Conservation (phyloP, 2,113 vertebrate species). For the Dromaius novaehollandiae region DNA sequence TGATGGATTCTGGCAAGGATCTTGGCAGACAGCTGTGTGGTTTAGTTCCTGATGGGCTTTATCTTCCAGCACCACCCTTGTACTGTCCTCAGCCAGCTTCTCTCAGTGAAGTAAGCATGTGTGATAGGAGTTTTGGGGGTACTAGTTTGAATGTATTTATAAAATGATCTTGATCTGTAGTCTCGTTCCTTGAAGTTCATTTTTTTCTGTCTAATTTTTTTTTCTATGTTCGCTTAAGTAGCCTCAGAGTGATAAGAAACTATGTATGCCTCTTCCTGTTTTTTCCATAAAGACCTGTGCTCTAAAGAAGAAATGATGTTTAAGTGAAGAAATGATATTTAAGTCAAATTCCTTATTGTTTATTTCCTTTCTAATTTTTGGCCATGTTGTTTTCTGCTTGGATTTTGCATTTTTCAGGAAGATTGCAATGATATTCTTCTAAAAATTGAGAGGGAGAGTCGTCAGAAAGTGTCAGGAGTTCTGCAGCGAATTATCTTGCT, state of each 20-base stretch:
- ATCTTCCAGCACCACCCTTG: conserved; percentile 94
- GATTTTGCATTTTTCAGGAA: conserved; percentile 78
- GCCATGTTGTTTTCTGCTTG: background rate
- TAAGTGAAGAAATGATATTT: background rate
- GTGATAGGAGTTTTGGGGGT: background rate
- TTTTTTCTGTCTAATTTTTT: background rate
- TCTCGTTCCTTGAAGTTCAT: background rate
- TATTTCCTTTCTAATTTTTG: background rate
- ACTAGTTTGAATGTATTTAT: background rate
- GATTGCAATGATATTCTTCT: conserved; percentile 69
- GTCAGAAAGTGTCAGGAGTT: conserved; percentile 86
- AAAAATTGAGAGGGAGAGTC: conserved; percentile 78
- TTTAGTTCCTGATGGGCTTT: conserved; percentile 84
- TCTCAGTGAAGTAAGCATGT: conserved; percentile 82
- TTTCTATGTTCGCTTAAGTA: background rate
- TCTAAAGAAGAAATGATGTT: background rate
- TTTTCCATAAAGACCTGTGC: fast-evolving
- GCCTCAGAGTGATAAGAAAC: background rate
- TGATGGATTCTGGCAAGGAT: conserved; percentile 85
- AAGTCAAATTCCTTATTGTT: background rate
- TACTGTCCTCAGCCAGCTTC: conserved; percentile 94
- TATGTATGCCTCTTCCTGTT: background rate
- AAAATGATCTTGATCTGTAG: background rate
- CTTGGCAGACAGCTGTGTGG: conserved; percentile 78
- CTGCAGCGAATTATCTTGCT: conserved; percentile 88